Conservation (phyloP, 2,113 vertebrate genomes). For the Takifugu bimaculatus region DNA sequence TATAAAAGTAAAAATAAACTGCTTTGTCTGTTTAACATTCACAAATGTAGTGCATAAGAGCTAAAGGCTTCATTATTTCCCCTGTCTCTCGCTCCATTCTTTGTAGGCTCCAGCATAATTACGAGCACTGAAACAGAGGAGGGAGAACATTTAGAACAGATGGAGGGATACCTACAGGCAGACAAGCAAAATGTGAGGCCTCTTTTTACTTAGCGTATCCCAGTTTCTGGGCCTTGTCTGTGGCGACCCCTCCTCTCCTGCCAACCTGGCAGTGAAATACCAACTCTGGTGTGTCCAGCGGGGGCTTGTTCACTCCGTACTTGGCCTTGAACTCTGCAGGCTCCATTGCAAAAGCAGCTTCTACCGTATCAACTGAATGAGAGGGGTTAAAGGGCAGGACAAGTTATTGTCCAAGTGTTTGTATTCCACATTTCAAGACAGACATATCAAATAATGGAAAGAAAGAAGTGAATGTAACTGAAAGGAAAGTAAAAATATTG, state of each 20-base stretch:
- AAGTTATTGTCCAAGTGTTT: too few species aligned
- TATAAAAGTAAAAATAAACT: too few species aligned
- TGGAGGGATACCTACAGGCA: background rate
- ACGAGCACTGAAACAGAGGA: slow-evolving; percentile 67
- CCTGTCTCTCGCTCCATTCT: slow-evolving; percentile 74
- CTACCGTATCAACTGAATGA: slow-evolving; percentile 68
- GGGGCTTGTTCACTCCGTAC: slow-evolving; percentile 72
- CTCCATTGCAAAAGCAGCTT: slow-evolving; percentile 68
- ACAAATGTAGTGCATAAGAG: too few species aligned
- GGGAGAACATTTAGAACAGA: background rate
- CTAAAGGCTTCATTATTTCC: slow-evolving; percentile 43
- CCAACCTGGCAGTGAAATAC: slow-evolving; percentile 81
- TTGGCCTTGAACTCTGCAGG: slow-evolving; percentile 69
- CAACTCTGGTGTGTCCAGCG: slow-evolving; percentile 66
- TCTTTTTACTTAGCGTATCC: slow-evolving; percentile 70
- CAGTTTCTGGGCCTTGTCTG: slow-evolving; percentile 61
- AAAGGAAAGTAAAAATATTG: too few species aligned
- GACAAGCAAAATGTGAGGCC: background rate
- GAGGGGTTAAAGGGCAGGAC: background rate
- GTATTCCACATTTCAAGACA: too few species aligned
- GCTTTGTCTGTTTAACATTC: too few species aligned
- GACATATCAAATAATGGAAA: background rate
- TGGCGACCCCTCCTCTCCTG: slow-evolving; percentile 67
- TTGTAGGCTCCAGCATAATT: slow-evolving; percentile 76
- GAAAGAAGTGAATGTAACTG: background rate